Percentiles rank a stretch among this genome's conserved stretches.
Conservation (phyloP, 2,797 vertebrate species). For the Typhlichthys eigenmanni region DNA sequence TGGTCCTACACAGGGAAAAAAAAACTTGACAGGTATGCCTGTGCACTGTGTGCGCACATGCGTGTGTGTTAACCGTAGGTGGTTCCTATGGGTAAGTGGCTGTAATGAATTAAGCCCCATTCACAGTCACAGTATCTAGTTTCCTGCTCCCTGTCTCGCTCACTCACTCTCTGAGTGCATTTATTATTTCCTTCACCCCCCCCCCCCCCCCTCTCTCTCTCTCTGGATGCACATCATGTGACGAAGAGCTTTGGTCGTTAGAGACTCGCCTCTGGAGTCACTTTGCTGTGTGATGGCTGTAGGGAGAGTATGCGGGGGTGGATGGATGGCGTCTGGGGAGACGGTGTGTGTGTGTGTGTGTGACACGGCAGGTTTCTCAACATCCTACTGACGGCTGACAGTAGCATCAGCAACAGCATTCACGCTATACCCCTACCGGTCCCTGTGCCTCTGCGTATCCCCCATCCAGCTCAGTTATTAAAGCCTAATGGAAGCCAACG, state of each 20-base stretch:
- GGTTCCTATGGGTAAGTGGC: constrained; percentile 2
- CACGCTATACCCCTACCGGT: constrained; percentile 40
- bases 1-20: constrained; percentile 27
- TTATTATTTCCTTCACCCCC: constrained; percentile 12
- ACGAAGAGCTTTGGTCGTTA: too few relatives aligned
- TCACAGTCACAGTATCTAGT: not conserved
- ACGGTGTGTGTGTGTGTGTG: not conserved
- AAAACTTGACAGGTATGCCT: constrained; percentile 39
- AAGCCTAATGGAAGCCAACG: constrained; percentile 74
- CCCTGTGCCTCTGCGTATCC: constrained; percentile 20
- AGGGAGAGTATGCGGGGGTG: constrained; percentile 32
- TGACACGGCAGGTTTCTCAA: constrained; percentile 26
- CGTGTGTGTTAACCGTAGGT: constrained; percentile 3
- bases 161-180: constrained; percentile 20
- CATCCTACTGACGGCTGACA: constrained; percentile 41
- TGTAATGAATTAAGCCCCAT: constrained; percentile 31
- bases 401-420: constrained; percentile 30
- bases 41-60: constrained; percentile 12
- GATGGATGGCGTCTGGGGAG: constrained; percentile 16
- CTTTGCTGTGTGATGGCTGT: constrained; percentile 8
- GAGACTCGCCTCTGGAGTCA: too few relatives aligned
- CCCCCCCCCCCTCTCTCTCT: constrained; percentile 21
- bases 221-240: constrained; percentile 23
- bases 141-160: constrained; percentile 8
- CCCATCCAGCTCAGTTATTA: constrained; percentile 66